Evolutionary conservation across 1,140 invertebrate genomes (phyloP).

Genomic region (Muscidifurax raptorellus): DNA sequence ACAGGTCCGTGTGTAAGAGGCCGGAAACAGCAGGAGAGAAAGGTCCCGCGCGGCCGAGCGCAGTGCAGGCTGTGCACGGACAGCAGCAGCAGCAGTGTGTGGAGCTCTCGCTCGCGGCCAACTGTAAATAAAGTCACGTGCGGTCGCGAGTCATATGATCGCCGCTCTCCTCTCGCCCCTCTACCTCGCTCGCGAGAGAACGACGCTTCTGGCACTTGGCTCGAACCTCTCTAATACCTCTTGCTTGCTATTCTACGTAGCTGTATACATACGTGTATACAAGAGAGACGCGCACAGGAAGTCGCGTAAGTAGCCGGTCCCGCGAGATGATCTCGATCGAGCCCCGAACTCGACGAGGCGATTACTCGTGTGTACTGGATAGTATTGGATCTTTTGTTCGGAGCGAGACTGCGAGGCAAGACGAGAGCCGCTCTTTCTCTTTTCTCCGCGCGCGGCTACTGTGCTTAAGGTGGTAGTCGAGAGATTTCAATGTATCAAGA

Average conservation of each 20-base stretch:
- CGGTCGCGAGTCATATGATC: constrained; percentile 77
- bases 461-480: too few relatives aligned
- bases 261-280: not conserved
- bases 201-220: not conserved
- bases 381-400: too few relatives aligned
- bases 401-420: too few relatives aligned
- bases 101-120: constrained; percentile 49
- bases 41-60: not conserved
- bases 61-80: not conserved
- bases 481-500: too few relatives aligned
- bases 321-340: not conserved
- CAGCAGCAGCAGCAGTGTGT: not conserved
- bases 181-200: constrained; percentile 41
- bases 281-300: too few relatives aligned
- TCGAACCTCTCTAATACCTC: constrained; percentile 33
- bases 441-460: too few relatives aligned
- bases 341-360: too few relatives aligned
- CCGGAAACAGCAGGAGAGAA: not conserved
- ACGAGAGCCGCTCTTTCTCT: too few relatives aligned
- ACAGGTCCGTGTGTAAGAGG: not conserved
- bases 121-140: constrained; percentile 79
- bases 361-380: too few relatives aligned
- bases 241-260: too few relatives aligned
- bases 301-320: too few relatives aligned
- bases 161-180: constrained; percentile 50